Percentiles rank a stretch among this genome's conserved stretches.
Evolutionary conservation across 2,888 invertebrate species (phyloP).

Genomic region (Odontothrips loti): DNA sequence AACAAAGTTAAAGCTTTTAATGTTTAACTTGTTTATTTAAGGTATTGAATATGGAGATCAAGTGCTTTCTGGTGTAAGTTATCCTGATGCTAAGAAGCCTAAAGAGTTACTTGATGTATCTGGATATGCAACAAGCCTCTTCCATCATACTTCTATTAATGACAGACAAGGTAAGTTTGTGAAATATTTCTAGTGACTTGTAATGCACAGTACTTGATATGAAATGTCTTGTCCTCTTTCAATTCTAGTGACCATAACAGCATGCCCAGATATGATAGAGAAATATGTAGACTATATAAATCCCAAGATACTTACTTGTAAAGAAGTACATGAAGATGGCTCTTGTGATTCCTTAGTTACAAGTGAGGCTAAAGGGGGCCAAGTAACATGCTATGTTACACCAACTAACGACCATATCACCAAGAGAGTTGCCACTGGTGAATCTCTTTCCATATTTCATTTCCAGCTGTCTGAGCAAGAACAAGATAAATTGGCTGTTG

Average conservation of each 20-base stretch:
- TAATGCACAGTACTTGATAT: background rate
- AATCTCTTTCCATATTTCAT: background rate
- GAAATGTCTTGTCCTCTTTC: background rate
- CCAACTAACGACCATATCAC: no score
- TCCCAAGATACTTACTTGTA: background rate
- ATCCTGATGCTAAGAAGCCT: no score
- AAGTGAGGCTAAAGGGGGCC: no score
- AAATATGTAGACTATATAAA: background rate
- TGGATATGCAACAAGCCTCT: background rate
- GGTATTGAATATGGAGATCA: constrained; percentile 68
- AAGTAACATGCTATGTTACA: no score
- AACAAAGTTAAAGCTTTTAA: background rate
- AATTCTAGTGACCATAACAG: background rate
- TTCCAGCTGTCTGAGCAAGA: background rate
- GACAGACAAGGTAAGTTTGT: background rate
- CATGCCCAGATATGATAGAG: background rate
- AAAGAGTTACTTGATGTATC: background rate
- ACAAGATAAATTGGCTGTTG: background rate
- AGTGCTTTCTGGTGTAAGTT: constrained; percentile 44
- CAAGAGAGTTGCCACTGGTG: background rate
- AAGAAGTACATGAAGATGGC: background rate
- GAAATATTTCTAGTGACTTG: background rate
- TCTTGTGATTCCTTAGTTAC: background rate
- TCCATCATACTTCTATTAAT: background rate
- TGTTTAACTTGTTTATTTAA: constrained; percentile 25